Evolutionary conservation across 2,888 invertebrate genomes (phyloP).

Genomic region (Cheilosia urbana): DNA sequence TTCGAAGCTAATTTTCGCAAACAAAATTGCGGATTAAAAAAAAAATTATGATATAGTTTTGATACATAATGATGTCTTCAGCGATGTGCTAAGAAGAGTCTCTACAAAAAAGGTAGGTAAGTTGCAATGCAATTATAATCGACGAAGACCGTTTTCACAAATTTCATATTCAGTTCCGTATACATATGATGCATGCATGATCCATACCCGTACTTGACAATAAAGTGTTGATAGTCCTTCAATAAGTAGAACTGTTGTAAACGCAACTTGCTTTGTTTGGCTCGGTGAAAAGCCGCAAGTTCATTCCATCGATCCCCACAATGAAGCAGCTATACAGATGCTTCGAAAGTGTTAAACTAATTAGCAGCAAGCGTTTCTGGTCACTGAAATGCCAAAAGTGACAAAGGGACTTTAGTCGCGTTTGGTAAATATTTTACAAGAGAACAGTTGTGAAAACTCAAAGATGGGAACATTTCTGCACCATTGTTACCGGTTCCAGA

Average conservation of each 20-base stretch:
- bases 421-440: constrained; percentile 42
- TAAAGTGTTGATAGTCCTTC: background rate
- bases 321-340: constrained; percentile 4
- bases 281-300: constrained; percentile 12
- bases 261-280: constrained; percentile 40
- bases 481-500: constrained; percentile 30
- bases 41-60: too few species aligned
- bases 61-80: too few species aligned
- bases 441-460: constrained; percentile 37
- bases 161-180: background rate
- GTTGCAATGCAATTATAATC: too few species aligned
- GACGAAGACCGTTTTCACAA: background rate
- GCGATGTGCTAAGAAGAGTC: too few species aligned
- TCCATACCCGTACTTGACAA: background rate
- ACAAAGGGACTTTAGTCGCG: constrained; percentile 53
- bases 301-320: constrained; percentile 12
- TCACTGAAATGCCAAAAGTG: constrained; percentile 29
- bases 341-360: constrained; percentile 66
- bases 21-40: too few species aligned
- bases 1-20: too few species aligned
- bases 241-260: background rate
- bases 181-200: too few species aligned
- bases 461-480: constrained; percentile 37
- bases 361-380: constrained; percentile 50
- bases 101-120: too few species aligned